Evolutionary conservation across 1,140 invertebrate species (phyloP).

Genomic region (Tetramorium simillimum): DNA sequence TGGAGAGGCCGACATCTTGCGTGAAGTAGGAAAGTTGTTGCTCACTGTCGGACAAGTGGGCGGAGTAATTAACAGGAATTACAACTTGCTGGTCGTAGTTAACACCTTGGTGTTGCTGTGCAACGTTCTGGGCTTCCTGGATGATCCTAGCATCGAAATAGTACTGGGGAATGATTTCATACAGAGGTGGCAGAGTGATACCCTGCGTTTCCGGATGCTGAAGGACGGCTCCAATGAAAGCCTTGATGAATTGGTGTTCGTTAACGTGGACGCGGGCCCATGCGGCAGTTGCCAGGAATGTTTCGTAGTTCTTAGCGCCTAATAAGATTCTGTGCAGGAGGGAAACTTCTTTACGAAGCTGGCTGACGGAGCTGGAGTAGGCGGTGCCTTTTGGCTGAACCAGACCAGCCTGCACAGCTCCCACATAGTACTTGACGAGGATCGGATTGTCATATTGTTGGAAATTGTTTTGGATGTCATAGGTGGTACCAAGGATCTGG

Average conservation of each 20-base stretch:
- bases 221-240: conserved; percentile 80
- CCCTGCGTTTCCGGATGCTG: conserved; percentile 82
- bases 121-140: conserved; percentile 82
- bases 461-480: conserved; percentile 77
- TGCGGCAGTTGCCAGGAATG: conserved; percentile 82
- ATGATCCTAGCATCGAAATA: conserved; percentile 84
- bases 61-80: conserved; percentile 86
- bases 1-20: conserved; percentile 90
- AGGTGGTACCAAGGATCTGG: conserved; percentile 77
- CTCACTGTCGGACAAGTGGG: conserved; percentile 84
- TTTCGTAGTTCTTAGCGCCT: conserved; percentile 80
- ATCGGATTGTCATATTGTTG: conserved; percentile 78
- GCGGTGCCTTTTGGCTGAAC: conserved; percentile 80
- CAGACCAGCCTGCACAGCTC: conserved; percentile 74
- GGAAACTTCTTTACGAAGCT: conserved; percentile 80
- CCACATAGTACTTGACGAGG: conserved; percentile 78
- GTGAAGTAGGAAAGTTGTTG: conserved; percentile 90
- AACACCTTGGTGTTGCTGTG: conserved; percentile 28
- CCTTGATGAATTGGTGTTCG: conserved; percentile 83
- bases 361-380: conserved; percentile 74
- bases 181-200: conserved; percentile 83
- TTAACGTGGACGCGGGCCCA: conserved; percentile 84
- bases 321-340: conserved; percentile 84
- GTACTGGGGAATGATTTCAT: conserved; percentile 85
- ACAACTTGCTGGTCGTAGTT: conserved; percentile 67